These are phyloP conservation scores for Ondatra zibethicus DNA, from an alignment of 2,113 vertebrate species.

Conservation along the genomic window DNA sequence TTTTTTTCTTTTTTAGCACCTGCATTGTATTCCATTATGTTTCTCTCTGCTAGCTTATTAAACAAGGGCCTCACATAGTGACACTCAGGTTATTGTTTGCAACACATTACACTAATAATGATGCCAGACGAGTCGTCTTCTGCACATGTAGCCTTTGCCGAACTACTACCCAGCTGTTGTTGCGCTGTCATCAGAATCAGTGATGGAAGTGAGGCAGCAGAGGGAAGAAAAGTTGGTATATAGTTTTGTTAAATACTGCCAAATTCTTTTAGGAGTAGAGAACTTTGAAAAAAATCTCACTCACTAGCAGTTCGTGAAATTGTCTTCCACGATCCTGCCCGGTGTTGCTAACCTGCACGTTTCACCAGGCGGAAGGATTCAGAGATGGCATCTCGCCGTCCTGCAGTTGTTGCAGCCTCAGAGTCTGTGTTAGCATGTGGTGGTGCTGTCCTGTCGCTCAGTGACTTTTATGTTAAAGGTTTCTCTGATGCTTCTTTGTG, in stretches of 20 bases:
- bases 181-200: background rate
- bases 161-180: background rate
- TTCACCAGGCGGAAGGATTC: background rate
- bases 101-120: background rate
- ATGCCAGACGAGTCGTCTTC: slow-evolving; percentile 7
- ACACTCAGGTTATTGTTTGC: background rate
- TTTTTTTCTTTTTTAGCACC: background rate
- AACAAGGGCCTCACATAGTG: background rate
- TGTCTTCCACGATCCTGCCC: background rate
- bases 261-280: slow-evolving; percentile 18
- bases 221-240: background rate
- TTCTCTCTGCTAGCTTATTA: background rate
- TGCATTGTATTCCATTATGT: background rate
- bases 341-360: background rate
- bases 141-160: slow-evolving; percentile 4
- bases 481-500: slow-evolving; percentile 14
- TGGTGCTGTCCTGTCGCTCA: background rate
- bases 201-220: background rate
- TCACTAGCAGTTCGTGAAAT: background rate
- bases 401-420: slow-evolving; percentile 30
- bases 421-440: slow-evolving; percentile 1
- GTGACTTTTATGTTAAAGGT: background rate
- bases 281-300: background rate
- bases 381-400: slow-evolving; percentile 23
- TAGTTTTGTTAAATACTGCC: slow-evolving; percentile 37